These are phyloP conservation scores for Tenthredo distinguenda DNA, from an alignment of 2,888 invertebrate genomes.

Conservation along the genomic window DNA sequence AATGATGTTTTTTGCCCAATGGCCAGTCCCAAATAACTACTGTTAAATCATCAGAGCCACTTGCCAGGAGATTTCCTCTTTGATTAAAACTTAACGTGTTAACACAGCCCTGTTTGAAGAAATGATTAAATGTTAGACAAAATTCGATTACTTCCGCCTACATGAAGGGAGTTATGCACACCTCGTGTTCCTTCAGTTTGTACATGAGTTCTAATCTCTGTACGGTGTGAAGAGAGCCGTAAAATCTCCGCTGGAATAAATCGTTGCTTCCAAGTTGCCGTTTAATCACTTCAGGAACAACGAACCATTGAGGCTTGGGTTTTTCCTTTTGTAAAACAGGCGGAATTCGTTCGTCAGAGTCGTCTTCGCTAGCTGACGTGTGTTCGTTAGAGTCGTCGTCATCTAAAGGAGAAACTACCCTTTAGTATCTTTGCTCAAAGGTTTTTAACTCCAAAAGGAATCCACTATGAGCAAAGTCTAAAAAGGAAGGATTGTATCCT, in stretches of 20 bases:
- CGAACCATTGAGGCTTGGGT: slow-evolving; percentile 85
- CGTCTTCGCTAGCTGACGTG: slow-evolving; percentile 63
- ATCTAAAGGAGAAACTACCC: slow-evolving; percentile 52
- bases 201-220: slow-evolving; percentile 90
- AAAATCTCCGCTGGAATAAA: slow-evolving; percentile 86
- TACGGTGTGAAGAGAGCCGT: slow-evolving; percentile 90
- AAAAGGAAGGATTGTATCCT: background rate
- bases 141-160: background rate
- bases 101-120: slow-evolving; percentile 86
- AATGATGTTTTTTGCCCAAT: slow-evolving; percentile 82
- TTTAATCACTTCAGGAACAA: slow-evolving; percentile 84
- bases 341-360: slow-evolving; percentile 63
- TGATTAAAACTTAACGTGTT: slow-evolving; percentile 95
- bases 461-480: background rate
- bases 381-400: slow-evolving; percentile 64
- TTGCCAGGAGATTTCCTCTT: slow-evolving; percentile 87
- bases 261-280: slow-evolving; percentile 83
- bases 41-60: slow-evolving; percentile 94
- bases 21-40: slow-evolving; percentile 97
- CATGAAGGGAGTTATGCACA: slow-evolving; percentile 53
- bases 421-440: background rate
- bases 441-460: slow-evolving; percentile 16
- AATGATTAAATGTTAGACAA: background rate
- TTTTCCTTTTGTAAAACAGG: slow-evolving; percentile 81
- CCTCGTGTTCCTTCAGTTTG: slow-evolving; percentile 87